Base-by-base conservation (phyloP, 2,797 vertebrate genomes). In the Anguilla megastoma region DNA sequence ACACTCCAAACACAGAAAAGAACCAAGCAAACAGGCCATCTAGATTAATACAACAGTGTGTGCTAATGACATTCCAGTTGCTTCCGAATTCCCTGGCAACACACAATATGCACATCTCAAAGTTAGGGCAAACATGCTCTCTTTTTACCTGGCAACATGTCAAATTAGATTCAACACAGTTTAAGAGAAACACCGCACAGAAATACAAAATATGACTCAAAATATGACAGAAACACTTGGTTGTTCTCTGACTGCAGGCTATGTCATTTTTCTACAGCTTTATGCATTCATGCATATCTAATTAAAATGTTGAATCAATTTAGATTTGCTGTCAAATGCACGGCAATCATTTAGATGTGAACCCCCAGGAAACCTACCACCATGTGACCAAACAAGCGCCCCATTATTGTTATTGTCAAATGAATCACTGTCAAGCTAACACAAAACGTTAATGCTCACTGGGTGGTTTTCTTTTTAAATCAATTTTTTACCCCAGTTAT, bases 61-160 rank as follows among this genome's bases (percentile, higher is more conserved):
- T 56, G 14, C 74, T 60, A 27, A 63, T 80, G 60, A 27, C 80
- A 41, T 27, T 74, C 48, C 16, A 41, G 9, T 84, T 63, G 5
- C 27, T 48, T 10, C 21, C 56, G 80, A 90, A 89, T 92, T 87
- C 89, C 88, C 79, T 14, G 89, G n/a, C 86, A 87, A 21, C 4
- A 58, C 1, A 7, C 24, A 27, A 36, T 50, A 89, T 41, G 21
- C 14, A 41, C n/a, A 76, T 76, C 71, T 36, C 71, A 33, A 36
- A 41, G 27, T 30, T n/a, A 30, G 69, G 7, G 36, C 33, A 21
- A 45, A 6, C 36, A 50, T 45, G 50, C 41, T 50, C 86, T 74
- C 52, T 84, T 74, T 41, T 83, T 79, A 12, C 87, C 58, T 36
- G 63, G 56, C 12, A 82, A 58, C 21, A 92, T 88, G 87, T 74